phyloP scores from a whole-genome alignment of 2,888 invertebrate genomes.

The Lasioglossum villosulum region DNA sequence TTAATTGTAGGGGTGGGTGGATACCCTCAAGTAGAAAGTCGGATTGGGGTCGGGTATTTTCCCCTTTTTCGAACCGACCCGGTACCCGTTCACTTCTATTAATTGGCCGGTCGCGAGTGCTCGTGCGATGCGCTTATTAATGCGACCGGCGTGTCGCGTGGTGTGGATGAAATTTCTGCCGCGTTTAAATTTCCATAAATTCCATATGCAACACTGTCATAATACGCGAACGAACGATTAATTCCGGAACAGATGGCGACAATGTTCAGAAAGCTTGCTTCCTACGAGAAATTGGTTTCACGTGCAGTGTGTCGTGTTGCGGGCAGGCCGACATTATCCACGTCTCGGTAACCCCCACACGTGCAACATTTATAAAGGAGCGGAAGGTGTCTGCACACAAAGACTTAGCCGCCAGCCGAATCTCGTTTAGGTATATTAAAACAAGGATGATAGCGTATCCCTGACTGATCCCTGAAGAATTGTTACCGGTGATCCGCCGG shows the following conservation, averaged over 20 bases:
- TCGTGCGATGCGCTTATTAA: conserved; percentile 18
- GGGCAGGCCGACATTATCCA: conserved; percentile 40
- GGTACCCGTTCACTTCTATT: background rate
- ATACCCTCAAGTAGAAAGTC: too few species aligned
- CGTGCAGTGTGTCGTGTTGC: conserved; percentile 58
- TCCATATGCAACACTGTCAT: conserved; percentile 42
- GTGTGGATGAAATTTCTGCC: conserved; percentile 30
- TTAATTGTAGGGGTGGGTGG: too few species aligned
- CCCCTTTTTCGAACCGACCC: too few species aligned
- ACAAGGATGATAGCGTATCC: conserved; percentile 18
- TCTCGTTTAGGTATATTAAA: conserved; percentile 46
- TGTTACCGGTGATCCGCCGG: conserved; percentile 34
- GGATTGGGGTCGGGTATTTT: too few species aligned
- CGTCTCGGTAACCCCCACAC: background rate
- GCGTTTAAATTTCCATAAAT: conserved; percentile 51
- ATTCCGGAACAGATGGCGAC: conserved; percentile 60
- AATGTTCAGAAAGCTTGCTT: conserved; percentile 55
- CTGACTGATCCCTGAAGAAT: conserved; percentile 26
- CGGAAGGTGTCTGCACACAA: background rate
- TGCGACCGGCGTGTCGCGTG: background rate
- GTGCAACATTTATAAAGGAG: conserved; percentile 20
- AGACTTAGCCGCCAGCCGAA: conserved; percentile 31
- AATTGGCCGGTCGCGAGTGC: conserved; percentile 18
- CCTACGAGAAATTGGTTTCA: conserved; percentile 62
- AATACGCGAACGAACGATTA: conserved; percentile 58